These are phyloP conservation scores for Elegia similella DNA, from an alignment of 2,888 invertebrate genomes.

Conservation along the genomic window DNA sequence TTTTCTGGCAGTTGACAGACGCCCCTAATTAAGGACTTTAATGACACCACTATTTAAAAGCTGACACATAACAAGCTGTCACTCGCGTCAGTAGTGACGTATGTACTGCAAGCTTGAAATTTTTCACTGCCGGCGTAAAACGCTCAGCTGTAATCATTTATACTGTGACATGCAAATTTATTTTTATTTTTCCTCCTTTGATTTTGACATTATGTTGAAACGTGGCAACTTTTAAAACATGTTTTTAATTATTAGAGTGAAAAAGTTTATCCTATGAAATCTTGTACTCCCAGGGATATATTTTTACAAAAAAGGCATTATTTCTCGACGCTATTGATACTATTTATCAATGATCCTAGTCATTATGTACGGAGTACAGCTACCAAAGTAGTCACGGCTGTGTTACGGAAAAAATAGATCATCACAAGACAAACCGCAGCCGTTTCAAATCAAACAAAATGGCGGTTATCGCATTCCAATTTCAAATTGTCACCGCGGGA, in stretches of 20 bases:
- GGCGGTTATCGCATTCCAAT: slow-evolving; percentile 19
- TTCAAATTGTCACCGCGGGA: slow-evolving; percentile 31
- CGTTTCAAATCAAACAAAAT: slow-evolving; percentile 18
- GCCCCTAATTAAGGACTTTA: slow-evolving; percentile 4
- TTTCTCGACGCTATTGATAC: no score
- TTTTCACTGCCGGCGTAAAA: neutral
- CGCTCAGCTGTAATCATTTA: neutral
- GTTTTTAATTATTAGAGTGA: neutral
- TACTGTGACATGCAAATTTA: neutral
- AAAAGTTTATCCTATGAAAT: neutral
- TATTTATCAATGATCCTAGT: no score
- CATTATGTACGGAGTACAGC: neutral
- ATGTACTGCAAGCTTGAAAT: slow-evolving; percentile 31
- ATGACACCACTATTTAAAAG: slow-evolving; percentile 16
- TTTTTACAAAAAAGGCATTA: no score
- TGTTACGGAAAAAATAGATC: slow-evolving; percentile 7
- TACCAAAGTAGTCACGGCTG: neutral
- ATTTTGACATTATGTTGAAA: neutral
- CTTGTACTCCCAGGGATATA: neutral
- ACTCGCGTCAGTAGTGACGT: slow-evolving; percentile 40
- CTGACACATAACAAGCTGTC: slow-evolving; percentile 41
- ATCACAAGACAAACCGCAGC: slow-evolving; percentile 9
- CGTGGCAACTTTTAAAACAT: neutral
- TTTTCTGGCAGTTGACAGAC: neutral
- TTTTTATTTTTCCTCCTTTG: neutral